Base-by-base conservation (phyloP, 1,140 invertebrate genomes). In the Drosophila chauvacae region DNA sequence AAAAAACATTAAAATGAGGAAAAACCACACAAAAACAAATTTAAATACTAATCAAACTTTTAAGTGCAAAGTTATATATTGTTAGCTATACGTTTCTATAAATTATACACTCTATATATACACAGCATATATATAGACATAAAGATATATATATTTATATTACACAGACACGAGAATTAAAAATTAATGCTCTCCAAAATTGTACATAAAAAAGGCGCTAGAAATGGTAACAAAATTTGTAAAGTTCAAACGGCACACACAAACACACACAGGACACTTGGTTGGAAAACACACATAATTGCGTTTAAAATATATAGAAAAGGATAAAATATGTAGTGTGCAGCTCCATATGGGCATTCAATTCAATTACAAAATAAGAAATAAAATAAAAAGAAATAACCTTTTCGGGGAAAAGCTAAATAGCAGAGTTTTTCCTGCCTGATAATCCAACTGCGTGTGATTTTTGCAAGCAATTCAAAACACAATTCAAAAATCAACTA, bases 41-140 rank as follows among this genome's bases (percentile, higher is more conserved):
- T 72, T 60, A 60, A 72, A 28, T 72, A 69, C 81, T 85, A 88
- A 88, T 77, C 70, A 20, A 56, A 80, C 77, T 88, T 82, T 85
- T 90, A 88, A 90, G 85, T 90, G 81, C 78, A 85, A 85, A 79
- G 85, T 88, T 88, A 88, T 85, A 88, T 90, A 78, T 81, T 80
- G 80, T 79, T 85, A 88, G 83, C 62, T 56, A 75, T 79, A 77
- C 41, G 66, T 42, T 57, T 73, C 51, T 66, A 48, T 70, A 71
- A 45, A 85, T 48, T 77, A 74, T 60, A 80, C 62, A 70, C 28
- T 64, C n/a, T 45, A 37, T 48, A 62, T 55, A 75, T 47, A 75
- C 7, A 71, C 26, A 51, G 9, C 7, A 33, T 30, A 53, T 33
- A 64, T 60, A 35, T 66, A 66, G 18, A 79, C 20, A 57, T n/a